Base-by-base conservation (phyloP, 2,797 vertebrate species). In the Cottoperca gobio region DNA sequence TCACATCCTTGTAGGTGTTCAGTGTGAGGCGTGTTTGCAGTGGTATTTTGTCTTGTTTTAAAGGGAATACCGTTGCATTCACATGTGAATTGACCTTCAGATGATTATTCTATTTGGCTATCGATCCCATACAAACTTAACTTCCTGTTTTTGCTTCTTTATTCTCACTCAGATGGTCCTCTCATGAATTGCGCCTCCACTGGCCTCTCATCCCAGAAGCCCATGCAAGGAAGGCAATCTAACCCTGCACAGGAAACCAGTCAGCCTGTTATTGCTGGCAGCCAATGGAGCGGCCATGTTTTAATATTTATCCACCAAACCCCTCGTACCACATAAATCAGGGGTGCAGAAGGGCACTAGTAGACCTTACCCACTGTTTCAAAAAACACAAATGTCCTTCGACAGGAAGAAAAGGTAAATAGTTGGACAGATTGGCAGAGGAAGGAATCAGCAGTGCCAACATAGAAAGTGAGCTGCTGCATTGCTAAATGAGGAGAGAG, bases 241-340 rank as follows among this genome's bases (percentile, higher is more conserved):
- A 88, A 90, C 61, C 67, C 84, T 21, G 62, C 70, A 88, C 88
- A 93, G 91, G 88, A 94, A 93, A 88, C 88, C 89, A 90, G 88
- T 71, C 84, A 49, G 90, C 77, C 90, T 94, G 93, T 94, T 93
- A 87, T 92, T 93, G 74, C 90, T 93, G 91, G 92, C 91, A 92
- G 88, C 86, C 78, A 78, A 67, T 62, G 68, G 82, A 82, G 79
- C 62, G 3, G 67, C 79, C 59, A 63, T 91, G 88, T 92, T 94
- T 93, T 92, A 92, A 91, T 91, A 93, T 93, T 91, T 90, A 93
- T 91, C 80, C 88, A 81, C 83, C 83, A 82, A 92, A 86, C 63
- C 83, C 83, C 82, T 86, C 23, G 12, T 82, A 91, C 87, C 88
- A 88, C 79, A 91, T 93, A 92, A 93, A 93, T 91, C 88, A 87